Evolutionary conservation across 2,888 invertebrate genomes (phyloP), one percentile per base, ranked within the genome.

Genomic region (Panzeria rudis): DNA sequence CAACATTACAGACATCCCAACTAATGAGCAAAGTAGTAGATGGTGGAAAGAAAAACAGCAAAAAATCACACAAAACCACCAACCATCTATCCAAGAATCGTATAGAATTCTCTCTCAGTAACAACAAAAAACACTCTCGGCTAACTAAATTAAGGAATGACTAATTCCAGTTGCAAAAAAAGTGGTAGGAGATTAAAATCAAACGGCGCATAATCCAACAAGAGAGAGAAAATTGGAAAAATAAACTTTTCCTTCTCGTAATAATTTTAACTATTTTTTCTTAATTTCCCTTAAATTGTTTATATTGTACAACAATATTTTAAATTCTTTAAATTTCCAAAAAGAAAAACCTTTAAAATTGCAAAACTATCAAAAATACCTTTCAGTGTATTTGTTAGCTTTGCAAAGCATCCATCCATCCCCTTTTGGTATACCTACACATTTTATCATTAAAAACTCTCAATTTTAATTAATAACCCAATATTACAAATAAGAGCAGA

Each of bases 1-100:
- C 76, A 66, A 35, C 35, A 64, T 82, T 76, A 66, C 77, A 77
- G 76, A 71, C 76, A 77, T 83, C 76, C 76, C 82, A 83, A 77
- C 76, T 72, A 59, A 50, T 38, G 71, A 38, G 56, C 25, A 23
- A 32, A 32, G 8, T 29, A 61, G 47, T 47, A 61, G 17, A 71
- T 29, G 41, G 47, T 13, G 32, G 72, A 47, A 54, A 38, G 3
- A 20, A 54, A 50, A 47, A 64, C 56, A 41, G 32, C 86, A 89
- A 47, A 71, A 71, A 75, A 61, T 50, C 62, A 32, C 35, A 32
- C 68, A 82, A 47, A 52, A 61, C 56, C 72, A 75, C 50, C 56
- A 75, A 68, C 61, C 23, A 38, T 54, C 17, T 38, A n/a, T 17
- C 20, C 61, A 13, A 72, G 6, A 52, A 38, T 20, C 59, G 11